Base-by-base conservation (phyloP, 2,797 vertebrate genomes). In the Sparus aurata region DNA sequence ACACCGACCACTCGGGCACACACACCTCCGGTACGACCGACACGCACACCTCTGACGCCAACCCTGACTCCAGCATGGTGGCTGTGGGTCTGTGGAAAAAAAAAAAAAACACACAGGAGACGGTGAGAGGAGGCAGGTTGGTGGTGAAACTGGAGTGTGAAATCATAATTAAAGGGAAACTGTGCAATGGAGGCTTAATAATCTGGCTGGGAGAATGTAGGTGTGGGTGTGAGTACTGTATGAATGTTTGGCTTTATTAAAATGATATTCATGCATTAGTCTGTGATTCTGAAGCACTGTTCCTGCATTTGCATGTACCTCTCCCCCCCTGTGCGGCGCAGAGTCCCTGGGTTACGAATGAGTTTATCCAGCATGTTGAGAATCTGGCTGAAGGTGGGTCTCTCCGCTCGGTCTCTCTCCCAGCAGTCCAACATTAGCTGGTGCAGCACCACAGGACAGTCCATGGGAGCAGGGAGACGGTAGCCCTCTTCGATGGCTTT, bases 341-440 rank as follows among this genome's bases (percentile, higher is more conserved):
- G 95, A 79, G 97, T 99, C 88, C 97, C 98, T 23, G 98, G 98
- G 89, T 99, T 99, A 70, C 98, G 97, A 90, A 99, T 99, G 77
- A 99, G 97, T 92, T 99, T 99, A 89, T 99, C 98, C 94, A 99
- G 91, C 97, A 99, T 99, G 95, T 98, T 99, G 93, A 99, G 97
- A 17, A 99, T 99, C 94, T 99, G 98, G 82, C 96, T 97, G 86
- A 99, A 99, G 82, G 98, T 99, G 73, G 98, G 98, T 79, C 98
- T 96, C 93, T 99, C 97, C 0, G 97, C 96, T 69, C 98, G 94
- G 77, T 99, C 98, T 85, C 97, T 97, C 95, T 99, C 97, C 98
- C 98, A 99, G 92, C 98, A 99, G 80, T 99, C 98, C 73, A 99
- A 72, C 98, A 99, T 99, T 64, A 99, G 95, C 94, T 99, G 98